Conservation (phyloP, 2,797 vertebrate species). For the Adrianichthys oophorus region DNA sequence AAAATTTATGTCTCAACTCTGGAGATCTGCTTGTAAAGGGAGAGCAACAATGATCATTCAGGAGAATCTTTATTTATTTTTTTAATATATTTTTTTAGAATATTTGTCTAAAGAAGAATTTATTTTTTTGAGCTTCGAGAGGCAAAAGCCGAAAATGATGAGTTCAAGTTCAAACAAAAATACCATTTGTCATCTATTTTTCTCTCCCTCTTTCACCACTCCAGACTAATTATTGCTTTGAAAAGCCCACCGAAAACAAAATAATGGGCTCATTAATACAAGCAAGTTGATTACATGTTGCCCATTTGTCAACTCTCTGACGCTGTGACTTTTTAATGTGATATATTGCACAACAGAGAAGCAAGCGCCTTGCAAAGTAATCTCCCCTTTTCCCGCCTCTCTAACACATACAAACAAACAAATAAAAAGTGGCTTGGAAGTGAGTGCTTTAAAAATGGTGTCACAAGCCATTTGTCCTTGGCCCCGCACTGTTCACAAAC, state of each 20-base stretch:
- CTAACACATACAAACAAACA: constrained; percentile 35
- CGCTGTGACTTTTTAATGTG: constrained; percentile 49
- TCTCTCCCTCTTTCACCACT: constrained; percentile 11
- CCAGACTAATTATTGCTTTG: constrained; percentile 26
- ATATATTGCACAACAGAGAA: constrained; percentile 46
- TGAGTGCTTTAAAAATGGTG: constrained; percentile 79
- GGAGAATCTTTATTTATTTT: constrained; percentile 27
- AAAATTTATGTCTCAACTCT: constrained; percentile 37
- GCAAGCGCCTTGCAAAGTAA: constrained; percentile 42
- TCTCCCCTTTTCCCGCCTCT: constrained; percentile 16
- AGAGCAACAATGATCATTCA: constrained; percentile 23
- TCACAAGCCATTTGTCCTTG: constrained; percentile 84
- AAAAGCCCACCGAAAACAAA: constrained; percentile 24
- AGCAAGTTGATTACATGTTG: constrained; percentile 46
- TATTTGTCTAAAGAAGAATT: not conserved
- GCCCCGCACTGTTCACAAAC: constrained; percentile 80
- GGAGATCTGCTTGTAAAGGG: constrained; percentile 7
- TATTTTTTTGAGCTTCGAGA: constrained; percentile 25
- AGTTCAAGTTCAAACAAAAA: constrained; percentile 22
- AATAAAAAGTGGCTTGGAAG: constrained; percentile 79
- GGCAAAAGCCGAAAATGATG: constrained; percentile 16
- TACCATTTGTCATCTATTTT: constrained; percentile 13
- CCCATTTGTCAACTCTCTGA: constrained; percentile 52
- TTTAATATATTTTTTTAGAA: constrained; percentile 22
- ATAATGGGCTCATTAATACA: constrained; percentile 49